Base-by-base conservation (phyloP, 1,140 invertebrate species). In the Diabrotica undecimpunctata region DNA sequence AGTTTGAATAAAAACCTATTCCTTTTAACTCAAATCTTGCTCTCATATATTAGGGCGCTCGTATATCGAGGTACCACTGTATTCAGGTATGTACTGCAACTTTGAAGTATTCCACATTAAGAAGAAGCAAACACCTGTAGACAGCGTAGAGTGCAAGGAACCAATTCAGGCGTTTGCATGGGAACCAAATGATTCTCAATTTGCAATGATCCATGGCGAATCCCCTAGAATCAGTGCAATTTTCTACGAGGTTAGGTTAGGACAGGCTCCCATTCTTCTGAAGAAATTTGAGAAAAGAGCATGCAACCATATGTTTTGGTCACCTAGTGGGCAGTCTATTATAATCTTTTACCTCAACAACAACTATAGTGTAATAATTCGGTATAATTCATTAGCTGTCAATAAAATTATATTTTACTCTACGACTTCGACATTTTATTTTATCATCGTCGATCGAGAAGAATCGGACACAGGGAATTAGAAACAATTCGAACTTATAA, bases 71-170 rank as follows among this genome's bases (percentile, higher is more conserved):
- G n/a, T n/a, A n/a, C n/a, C n/a, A n/a, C n/a, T n/a, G n/a, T n/a
- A n/a, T n/a, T n/a, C n/a, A n/a, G 96, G 97, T 71, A 94, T 98
- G 87, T 97, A 96, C 72, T 98, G 95, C 81, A 99, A 99, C 79
- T 97, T 99, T 82, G 97, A 99, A 83, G 94, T 99, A 68, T 99
- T 99, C 83, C 94, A 97, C 74, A 96, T 99, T 89, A 83, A 94
- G 61, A 96, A 98, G 75, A 99, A 99, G 78, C 91, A 98, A 78
- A 94, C 99, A 69, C 97, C 98, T 0, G 96, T 99, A 0, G 97
- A 99, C 77, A 97, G 94, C 62, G 90, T 98, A 7, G 96, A 99
- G 82, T 93, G 96, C 64, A 94, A 94, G 72, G 92, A 95, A 75
- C 85, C 90, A 0, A 97, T 99, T 62, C 89, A 96, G 71, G 93